These are phyloP conservation scores for Phalacrocorax carbo DNA, from an alignment of 2,113 vertebrate species.

Conservation along the genomic window DNA sequence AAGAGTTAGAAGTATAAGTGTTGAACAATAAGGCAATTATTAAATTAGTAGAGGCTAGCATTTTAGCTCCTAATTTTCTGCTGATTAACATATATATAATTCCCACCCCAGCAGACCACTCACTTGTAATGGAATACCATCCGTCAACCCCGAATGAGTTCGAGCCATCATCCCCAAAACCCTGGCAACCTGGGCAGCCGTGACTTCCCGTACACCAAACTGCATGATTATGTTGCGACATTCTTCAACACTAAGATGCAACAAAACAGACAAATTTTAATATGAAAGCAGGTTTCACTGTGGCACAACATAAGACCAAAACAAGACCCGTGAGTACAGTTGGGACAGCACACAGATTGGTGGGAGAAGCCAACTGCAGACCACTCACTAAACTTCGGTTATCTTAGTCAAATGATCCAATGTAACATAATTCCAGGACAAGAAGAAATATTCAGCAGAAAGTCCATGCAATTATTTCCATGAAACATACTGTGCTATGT, in stretches of 20 bases:
- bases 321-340: background rate
- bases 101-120: background rate
- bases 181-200: slow-evolving; percentile 95
- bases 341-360: background rate
- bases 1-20: background rate
- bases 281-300: background rate
- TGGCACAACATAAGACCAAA: fast-evolving
- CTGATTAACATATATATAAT: background rate
- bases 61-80: background rate
- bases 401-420: background rate
- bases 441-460: background rate
- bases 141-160: slow-evolving; percentile 92
- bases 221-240: slow-evolving; percentile 98
- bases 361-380: background rate
- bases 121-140: slow-evolving; percentile 95
- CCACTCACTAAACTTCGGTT: background rate
- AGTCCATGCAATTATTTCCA: background rate
- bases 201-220: slow-evolving; percentile 95
- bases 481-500: background rate
- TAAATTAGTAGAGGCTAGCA: background rate
- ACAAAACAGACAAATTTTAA: background rate
- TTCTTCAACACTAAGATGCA: slow-evolving; percentile 86
- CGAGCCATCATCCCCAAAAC: slow-evolving; percentile 99
- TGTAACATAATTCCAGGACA: background rate
- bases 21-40: background rate